Evolutionary conservation across 1,140 invertebrate species (phyloP).

Genomic region (Tetragnatha versicolor): DNA sequence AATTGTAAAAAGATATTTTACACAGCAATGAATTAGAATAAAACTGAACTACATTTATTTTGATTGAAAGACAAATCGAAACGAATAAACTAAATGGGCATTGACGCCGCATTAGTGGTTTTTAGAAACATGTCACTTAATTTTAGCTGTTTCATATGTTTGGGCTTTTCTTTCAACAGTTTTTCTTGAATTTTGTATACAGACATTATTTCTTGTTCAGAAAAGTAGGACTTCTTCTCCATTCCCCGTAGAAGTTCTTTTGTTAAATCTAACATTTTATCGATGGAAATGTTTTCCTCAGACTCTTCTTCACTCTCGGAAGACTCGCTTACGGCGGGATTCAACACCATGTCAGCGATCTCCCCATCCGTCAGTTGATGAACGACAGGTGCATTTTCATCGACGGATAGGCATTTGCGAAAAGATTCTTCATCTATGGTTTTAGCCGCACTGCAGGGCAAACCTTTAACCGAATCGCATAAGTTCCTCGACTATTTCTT

Average conservation of each 20-base stretch:
- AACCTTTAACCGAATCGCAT: background rate
- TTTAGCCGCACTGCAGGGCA: too few relatives aligned
- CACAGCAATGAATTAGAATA: too few relatives aligned
- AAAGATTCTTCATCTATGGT: background rate
- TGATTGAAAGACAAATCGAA: too few relatives aligned
- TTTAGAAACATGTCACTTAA: too few relatives aligned
- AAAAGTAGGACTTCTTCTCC: background rate
- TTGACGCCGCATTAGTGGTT: too few relatives aligned
- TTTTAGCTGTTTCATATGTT: too few relatives aligned
- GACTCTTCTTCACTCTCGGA: background rate
- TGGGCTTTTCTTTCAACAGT: too few relatives aligned
- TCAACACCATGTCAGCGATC: background rate
- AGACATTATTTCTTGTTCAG: too few relatives aligned
- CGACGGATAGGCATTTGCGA: background rate
- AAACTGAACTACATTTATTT: too few relatives aligned
- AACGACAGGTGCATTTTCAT: background rate
- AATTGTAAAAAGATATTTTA: too few relatives aligned
- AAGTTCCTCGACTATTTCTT: background rate
- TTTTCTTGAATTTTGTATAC: too few relatives aligned
- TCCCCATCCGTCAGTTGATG: background rate
- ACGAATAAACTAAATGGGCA: too few relatives aligned
- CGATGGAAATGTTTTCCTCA: background rate
- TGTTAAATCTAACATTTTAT: background rate
- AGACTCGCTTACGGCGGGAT: background rate
- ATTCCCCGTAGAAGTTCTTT: background rate